Evolutionary conservation across 2,888 invertebrate genomes (phyloP), one percentile per base, ranked within the genome.

Genomic region (Dicycla oo): DNA sequence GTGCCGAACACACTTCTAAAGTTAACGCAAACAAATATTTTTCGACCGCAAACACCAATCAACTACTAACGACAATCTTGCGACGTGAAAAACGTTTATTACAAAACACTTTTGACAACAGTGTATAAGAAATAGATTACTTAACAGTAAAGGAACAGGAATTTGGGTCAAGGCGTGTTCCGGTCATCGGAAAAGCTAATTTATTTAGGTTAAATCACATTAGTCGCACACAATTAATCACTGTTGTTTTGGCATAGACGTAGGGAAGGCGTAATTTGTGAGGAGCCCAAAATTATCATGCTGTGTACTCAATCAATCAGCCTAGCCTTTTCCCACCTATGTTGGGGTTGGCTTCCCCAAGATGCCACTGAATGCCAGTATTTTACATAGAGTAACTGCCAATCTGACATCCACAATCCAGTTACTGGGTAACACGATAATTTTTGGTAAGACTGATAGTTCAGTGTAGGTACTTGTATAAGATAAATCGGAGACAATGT

Each of bases 161-260:
- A 83, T 82, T 80, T 76, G 34, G 80, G 83, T 76, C 80, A 82
- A 60, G 63, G 80, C 56, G 15, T 57, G 45, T 57, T 70, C 60
- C 54, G 65, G 76, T 54, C 65, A 73, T 73, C 69, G 20, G 70
- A 45, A 63, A 68, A 73, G 57, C 65, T 73, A 80, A 82, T 83
- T 83, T 76, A 61, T 69, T 73, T 76, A 49, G 56, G 65, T 69
- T 65, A 76, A 73, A 70, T 49, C 56, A 56, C 58, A 70, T 82
- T 66, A 75, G 69, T 66, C 73, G 23, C 58, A 69, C 62, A 60
- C 68, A 73, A 65, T 79, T 73, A 73, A 72, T 82, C 53, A 70
- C 57, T 45, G 26, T 77, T 72, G 47, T 72, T 72, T 72, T 66
- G 47, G 30, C 49, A 20, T 76, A 13, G 34, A 34, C 13, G 13